These are phyloP conservation scores for Cuniculus paca DNA, from an alignment of 2,797 vertebrate genomes.

Conservation along the genomic window DNA sequence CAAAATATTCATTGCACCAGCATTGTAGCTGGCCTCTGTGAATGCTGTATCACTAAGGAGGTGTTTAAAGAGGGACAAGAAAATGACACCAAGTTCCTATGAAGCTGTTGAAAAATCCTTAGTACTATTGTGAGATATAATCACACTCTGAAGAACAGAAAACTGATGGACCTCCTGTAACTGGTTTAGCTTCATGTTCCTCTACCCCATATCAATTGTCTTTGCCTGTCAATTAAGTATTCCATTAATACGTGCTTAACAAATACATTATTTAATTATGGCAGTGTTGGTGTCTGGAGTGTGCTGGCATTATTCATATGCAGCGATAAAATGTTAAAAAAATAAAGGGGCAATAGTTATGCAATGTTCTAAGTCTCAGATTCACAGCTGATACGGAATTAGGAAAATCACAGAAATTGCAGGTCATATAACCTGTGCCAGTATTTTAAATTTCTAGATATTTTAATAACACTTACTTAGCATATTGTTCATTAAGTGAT, in stretches of 20 bases:
- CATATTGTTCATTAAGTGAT: not conserved
- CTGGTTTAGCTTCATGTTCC: not conserved
- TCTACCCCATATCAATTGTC: not conserved
- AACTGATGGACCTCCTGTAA: not conserved
- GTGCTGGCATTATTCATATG: not conserved
- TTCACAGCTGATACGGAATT: not conserved
- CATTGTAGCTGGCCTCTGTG: not conserved
- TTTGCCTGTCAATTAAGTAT: not conserved
- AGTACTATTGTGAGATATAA: not conserved
- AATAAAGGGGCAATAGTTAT: not conserved
- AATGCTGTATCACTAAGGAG: not conserved
- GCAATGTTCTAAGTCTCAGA: not conserved
- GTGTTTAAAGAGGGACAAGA: not conserved
- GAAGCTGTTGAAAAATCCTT: not conserved
- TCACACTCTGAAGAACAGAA: not conserved
- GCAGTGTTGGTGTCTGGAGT: not conserved
- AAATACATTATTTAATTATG: not conserved
- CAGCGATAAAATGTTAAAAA: not conserved
- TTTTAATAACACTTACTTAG: constrained; percentile 28
- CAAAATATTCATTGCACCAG: not conserved
- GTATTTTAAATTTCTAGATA: not conserved
- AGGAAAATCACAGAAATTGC: not conserved
- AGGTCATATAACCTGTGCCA: not conserved
- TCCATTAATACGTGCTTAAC: not conserved
- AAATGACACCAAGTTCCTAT: not conserved